Conservation (phyloP, 2,888 invertebrate species). For the Noctua fimbriata region DNA sequence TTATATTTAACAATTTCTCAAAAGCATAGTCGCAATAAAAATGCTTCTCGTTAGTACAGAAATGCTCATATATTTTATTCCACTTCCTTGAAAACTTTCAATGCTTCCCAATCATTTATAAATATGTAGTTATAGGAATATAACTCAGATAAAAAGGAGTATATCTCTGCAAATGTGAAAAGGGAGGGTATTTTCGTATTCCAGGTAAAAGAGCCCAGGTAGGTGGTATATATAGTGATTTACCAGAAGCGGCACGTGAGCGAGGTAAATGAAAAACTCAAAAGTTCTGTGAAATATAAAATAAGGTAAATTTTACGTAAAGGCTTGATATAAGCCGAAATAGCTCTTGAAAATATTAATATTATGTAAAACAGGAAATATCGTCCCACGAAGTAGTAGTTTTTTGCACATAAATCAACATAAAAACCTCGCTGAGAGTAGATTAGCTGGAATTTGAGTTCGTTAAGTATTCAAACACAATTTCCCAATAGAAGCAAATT, state of each 20-base stretch:
- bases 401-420: background rate
- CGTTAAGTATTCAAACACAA: no score
- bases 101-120: background rate
- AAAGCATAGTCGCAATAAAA: background rate
- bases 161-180: constrained; percentile 3
- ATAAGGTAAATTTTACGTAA: background rate
- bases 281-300: background rate
- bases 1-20: background rate
- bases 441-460: background rate
- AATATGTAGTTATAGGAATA: background rate
- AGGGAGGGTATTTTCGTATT: constrained; percentile 10
- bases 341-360: constrained; percentile 6
- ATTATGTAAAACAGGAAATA: background rate
- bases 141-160: background rate
- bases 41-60: background rate
- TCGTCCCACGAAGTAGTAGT: background rate
- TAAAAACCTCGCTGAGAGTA: background rate
- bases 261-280: background rate
- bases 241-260: background rate
- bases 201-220: background rate
- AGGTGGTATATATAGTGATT: constrained; percentile 1
- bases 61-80: background rate
- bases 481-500: background rate
- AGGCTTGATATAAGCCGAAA: background rate
- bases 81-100: background rate